Percentiles rank a stretch among this genome's conserved stretches.
Conservation (phyloP, 2,888 invertebrate genomes). For the Theodoxus fluviatilis region DNA sequence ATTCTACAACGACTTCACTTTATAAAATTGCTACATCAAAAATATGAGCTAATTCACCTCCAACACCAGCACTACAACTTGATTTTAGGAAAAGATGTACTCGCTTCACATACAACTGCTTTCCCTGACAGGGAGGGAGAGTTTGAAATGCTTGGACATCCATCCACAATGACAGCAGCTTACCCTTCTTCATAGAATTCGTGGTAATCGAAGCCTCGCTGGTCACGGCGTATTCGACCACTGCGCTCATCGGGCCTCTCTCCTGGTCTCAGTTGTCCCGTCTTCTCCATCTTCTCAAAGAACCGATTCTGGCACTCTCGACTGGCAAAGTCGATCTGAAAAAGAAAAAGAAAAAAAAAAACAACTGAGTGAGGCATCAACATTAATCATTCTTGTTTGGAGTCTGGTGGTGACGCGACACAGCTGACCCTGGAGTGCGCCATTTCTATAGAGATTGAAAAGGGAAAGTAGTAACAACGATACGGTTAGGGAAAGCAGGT, state of each 20-base stretch:
- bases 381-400: too few species aligned
- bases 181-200: constrained; percentile 33
- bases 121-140: background rate
- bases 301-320: constrained; percentile 93
- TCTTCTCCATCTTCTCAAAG: constrained; percentile 87
- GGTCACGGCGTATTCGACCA: constrained; percentile 35
- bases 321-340: constrained; percentile 94
- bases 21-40: too few species aligned
- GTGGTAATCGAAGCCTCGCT: constrained; percentile 32
- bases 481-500: background rate
- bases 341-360: constrained; percentile 26
- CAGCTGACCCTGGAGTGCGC: too few species aligned
- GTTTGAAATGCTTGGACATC: background rate
- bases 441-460: too few species aligned
- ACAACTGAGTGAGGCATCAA: too few species aligned
- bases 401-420: too few species aligned
- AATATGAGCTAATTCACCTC: too few species aligned
- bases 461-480: too few species aligned
- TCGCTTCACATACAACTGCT: too few species aligned
- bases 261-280: constrained; percentile 63
- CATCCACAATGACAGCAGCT: background rate
- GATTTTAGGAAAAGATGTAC: too few species aligned
- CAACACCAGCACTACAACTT: too few species aligned
- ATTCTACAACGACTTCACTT: too few species aligned
- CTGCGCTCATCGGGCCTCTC: constrained; percentile 62